Evolutionary conservation across 1,140 invertebrate genomes (phyloP).

Genomic region (Phthorimaea operculella): DNA sequence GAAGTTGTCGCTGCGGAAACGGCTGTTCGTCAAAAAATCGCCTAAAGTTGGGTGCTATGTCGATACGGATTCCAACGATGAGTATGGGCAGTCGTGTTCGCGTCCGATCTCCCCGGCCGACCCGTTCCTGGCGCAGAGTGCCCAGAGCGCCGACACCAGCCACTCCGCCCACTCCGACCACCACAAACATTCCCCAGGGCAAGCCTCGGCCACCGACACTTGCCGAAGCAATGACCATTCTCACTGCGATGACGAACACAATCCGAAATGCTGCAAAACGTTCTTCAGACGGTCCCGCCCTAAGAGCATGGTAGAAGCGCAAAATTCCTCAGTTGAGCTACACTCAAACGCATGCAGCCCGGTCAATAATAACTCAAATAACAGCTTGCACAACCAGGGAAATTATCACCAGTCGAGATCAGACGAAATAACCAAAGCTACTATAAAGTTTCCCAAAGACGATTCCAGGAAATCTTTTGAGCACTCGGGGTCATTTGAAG

Average conservation of each 20-base stretch:
- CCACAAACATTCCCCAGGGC: slow-evolving; percentile 30
- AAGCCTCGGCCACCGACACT: slow-evolving; percentile 27
- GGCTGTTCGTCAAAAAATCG: slow-evolving; percentile 63
- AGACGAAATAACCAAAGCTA: slow-evolving; percentile 55
- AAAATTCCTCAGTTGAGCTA: slow-evolving; percentile 37
- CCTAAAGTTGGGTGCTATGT: slow-evolving; percentile 65
- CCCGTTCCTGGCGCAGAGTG: slow-evolving; percentile 57
- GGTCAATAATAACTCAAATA: slow-evolving; percentile 47
- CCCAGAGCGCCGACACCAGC: slow-evolving; percentile 33
- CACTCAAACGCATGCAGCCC: slow-evolving; percentile 45
- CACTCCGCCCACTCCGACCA: slow-evolving; percentile 25
- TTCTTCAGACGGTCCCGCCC: slow-evolving; percentile 57
- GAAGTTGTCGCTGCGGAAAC: slow-evolving; percentile 61
- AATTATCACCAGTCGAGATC: slow-evolving; percentile 45
- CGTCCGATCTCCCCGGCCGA: slow-evolving; percentile 58
- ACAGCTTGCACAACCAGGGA: slow-evolving; percentile 49
- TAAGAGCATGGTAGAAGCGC: slow-evolving; percentile 47
- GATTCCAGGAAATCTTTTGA: slow-evolving; percentile 53
- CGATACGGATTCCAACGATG: slow-evolving; percentile 59
- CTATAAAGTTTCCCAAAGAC: slow-evolving; percentile 51
- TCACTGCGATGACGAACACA: slow-evolving; percentile 44
- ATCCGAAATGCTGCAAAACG: slow-evolving; percentile 53
- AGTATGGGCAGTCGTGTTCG: slow-evolving; percentile 49
- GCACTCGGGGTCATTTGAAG: slow-evolving; percentile 60
- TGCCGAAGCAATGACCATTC: slow-evolving; percentile 26